Conservation (phyloP, 2,113 vertebrate species). For the Heliornis fulica region DNA sequence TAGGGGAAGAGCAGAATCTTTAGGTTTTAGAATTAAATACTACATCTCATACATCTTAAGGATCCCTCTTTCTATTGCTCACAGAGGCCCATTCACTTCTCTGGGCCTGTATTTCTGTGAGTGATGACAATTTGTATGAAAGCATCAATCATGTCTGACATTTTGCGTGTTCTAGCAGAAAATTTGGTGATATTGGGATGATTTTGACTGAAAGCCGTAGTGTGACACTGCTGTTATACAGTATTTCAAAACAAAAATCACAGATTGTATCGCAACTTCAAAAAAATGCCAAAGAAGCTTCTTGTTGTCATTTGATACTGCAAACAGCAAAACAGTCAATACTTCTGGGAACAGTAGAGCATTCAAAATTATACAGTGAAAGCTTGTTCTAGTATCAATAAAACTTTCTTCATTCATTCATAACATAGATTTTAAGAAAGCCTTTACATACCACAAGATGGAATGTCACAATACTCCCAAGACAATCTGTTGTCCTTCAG, state of each 20-base stretch:
- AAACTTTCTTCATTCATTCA: neutral
- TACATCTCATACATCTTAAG: neutral
- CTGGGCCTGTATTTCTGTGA: neutral
- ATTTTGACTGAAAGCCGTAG: neutral
- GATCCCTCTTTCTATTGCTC: neutral
- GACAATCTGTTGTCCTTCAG: slow-evolving; percentile 79
- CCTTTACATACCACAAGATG: slow-evolving; percentile 72
- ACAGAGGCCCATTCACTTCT: neutral
- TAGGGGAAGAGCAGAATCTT: neutral
- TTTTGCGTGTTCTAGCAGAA: neutral
- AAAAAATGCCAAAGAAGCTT: neutral
- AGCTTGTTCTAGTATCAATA: neutral
- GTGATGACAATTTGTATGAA: neutral
- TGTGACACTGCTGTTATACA: neutral
- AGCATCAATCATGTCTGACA: neutral
- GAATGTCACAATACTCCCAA: slow-evolving; percentile 88
- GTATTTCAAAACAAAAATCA: neutral
- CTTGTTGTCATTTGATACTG: neutral
- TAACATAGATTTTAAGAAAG: neutral
- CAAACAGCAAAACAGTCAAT: neutral
- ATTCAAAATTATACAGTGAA: neutral
- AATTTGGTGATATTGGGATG: neutral
- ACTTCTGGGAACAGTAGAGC: neutral
- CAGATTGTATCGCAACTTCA: neutral
- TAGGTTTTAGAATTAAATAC: neutral